Base-by-base conservation (phyloP, 2,888 invertebrate species). In the Drosophila prostipennis region DNA sequence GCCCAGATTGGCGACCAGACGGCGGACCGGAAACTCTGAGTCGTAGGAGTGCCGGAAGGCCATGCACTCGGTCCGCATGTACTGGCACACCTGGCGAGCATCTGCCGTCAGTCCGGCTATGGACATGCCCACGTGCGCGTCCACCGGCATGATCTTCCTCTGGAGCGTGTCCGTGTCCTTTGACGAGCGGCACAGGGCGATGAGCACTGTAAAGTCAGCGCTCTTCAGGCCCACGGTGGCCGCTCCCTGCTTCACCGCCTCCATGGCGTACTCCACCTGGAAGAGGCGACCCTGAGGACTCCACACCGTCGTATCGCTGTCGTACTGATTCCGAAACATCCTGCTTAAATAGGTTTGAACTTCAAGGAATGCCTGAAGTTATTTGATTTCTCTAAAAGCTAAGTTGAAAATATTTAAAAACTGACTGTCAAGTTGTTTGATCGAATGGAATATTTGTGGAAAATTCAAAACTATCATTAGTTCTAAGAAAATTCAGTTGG, bases 221-320 rank as follows among this genome's bases (percentile, higher is more conserved):
- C 96, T 98, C 92, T 99, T 99, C 29, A 99, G 93, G 0, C 97
- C 99, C 3, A 99, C 98, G 0, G 99, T 87, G 0, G 90, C 90
- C 0, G 90, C 81, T 6, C 91, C 91, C 16, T 87, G 74, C 91
- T 99, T 99, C 0, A 99, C 99, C 0, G 99, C 99, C 93, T 99
- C 99, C 98, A 99, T 99, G 0, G 99, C 99, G 93, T 99, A 99
- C 92, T 99, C 99, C 52, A 99, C 98, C 91, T 98, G 98, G 91
- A 97, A 97, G 45, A 98, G 94, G 29, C 98, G 95, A 1, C 98
- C 98, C 89, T 99, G 99, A 0, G 99, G 99, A 92, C 99, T 99
- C 99, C 99, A 99, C 70, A 99, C 98, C 8, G 99, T 99, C 67
- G 99, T 99, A 93, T 99, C 99, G 92, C 98, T 98, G 92, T 99